Evolutionary conservation across 2,797 vertebrate species (phyloP).

Genomic region (Semotilus atromaculatus): DNA sequence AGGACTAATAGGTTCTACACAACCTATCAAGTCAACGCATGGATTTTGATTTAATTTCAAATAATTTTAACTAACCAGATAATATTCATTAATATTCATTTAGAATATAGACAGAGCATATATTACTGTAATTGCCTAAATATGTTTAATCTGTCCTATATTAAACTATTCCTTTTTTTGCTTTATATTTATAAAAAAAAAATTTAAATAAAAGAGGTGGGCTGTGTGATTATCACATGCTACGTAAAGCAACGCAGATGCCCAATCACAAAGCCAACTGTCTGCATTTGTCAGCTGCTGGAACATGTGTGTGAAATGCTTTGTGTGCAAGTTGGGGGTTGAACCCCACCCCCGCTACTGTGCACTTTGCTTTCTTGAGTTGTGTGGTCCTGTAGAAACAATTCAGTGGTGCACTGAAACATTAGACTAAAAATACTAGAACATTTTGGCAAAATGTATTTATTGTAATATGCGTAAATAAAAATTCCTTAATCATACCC

Average conservation of each 20-base stretch:
- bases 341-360: background rate
- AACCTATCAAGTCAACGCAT: background rate
- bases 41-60: background rate
- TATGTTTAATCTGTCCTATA: background rate
- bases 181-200: background rate
- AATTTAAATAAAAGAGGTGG: background rate
- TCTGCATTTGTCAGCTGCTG: slow-evolving; percentile 5
- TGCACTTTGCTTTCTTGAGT: background rate
- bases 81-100: no score
- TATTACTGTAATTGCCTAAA: background rate
- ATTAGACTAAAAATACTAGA: background rate
- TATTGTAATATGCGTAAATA: slow-evolving; percentile 11
- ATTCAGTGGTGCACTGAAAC: background rate
- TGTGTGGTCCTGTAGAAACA: background rate
- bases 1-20: background rate
- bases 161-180: background rate
- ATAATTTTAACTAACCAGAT: no score
- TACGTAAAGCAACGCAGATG: slow-evolving; percentile 74
- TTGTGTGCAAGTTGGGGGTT: slow-evolving; percentile 2
- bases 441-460: background rate
- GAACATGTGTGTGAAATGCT: slow-evolving; percentile 13
- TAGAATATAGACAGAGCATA: background rate
- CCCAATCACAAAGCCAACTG: slow-evolving; percentile 65
- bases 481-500: background rate
- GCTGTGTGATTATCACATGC: slow-evolving; percentile 53